Conservation (phyloP, 2,113 vertebrate species). For the Entelurus aequoreus region DNA sequence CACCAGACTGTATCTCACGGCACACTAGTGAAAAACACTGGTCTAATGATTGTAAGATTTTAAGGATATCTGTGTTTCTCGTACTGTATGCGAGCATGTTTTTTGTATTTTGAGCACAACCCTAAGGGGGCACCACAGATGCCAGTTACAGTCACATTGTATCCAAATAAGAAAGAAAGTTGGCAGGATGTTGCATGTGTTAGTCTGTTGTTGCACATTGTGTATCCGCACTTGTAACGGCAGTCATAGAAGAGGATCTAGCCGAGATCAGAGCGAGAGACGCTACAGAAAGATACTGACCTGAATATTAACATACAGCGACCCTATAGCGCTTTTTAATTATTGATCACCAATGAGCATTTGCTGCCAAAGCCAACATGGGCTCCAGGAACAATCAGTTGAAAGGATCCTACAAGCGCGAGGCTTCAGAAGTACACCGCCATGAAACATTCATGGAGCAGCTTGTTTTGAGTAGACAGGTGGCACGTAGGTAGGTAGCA, state of each 20-base stretch:
- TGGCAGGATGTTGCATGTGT: not conserved
- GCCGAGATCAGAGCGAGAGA: not conserved
- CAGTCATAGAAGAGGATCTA: not conserved
- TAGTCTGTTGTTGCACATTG: not conserved
- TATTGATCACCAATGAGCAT: constrained; percentile 51
- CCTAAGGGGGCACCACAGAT: too few species aligned
- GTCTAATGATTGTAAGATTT: too few species aligned
- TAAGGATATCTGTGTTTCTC: too few species aligned
- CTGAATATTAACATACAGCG: constrained; percentile 53
- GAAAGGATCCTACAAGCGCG: constrained; percentile 9
- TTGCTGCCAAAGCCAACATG: constrained; percentile 28
- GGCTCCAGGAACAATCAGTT: constrained; percentile 29
- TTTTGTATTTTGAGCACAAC: too few species aligned
- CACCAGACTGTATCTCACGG: too few species aligned
- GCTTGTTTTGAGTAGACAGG: not conserved
- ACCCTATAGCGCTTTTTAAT: constrained; percentile 56
- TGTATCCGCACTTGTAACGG: not conserved
- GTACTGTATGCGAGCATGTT: too few species aligned
- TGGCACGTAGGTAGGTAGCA: not conserved
- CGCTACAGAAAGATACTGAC: constrained; percentile 30
- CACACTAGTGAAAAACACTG: too few species aligned
- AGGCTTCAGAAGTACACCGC: not conserved
- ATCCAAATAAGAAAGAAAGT: not conserved
- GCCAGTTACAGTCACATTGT: too few species aligned
- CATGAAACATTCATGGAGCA: constrained; percentile 23